A percentile compares a stretch with the other conserved stretches of the same genome.
Evolutionary conservation across 2,888 invertebrate species (phyloP).

Genomic region (Byasa hedistus): DNA sequence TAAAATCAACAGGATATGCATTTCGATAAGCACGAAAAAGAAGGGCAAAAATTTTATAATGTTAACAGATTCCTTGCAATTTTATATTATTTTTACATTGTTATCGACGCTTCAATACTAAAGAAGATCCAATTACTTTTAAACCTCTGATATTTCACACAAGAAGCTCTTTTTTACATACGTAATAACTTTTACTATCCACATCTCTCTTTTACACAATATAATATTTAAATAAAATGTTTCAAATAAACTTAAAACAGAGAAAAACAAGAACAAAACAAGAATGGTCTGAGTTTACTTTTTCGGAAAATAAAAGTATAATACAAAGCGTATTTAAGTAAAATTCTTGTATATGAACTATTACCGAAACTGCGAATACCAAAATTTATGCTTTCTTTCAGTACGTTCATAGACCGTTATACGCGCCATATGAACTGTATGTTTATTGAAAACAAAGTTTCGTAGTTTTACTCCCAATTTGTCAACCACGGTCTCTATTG

Average conservation of each 20-base stretch:
- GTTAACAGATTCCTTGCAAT: slow-evolving; percentile 8
- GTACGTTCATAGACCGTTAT: slow-evolving; percentile 11
- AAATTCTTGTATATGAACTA: slow-evolving; percentile 18
- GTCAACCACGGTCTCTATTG: slow-evolving; percentile 8
- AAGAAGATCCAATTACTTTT: background rate
- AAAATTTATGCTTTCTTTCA: slow-evolving; percentile 4
- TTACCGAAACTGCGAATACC: slow-evolving; percentile 4
- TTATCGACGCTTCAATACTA: background rate
- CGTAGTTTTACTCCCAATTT: slow-evolving; percentile 28
- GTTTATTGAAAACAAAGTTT: slow-evolving; percentile 18
- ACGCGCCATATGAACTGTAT: slow-evolving; percentile 9
- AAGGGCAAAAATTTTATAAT: slow-evolving; percentile 1
- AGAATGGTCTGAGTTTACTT: background rate
- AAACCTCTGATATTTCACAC: background rate
- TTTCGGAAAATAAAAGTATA: background rate
- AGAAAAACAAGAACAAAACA: no score
- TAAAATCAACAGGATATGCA: slow-evolving; percentile 15
- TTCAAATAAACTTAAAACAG: no score
- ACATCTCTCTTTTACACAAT: no score
- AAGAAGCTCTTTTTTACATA: no score
- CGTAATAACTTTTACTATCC: no score
- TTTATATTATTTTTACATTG: background rate
- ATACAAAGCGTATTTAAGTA: slow-evolving; percentile 15
- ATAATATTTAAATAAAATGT: no score
- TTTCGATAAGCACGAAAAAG: slow-evolving; percentile 1